A percentile compares a stretch with the other conserved stretches of the same genome.
phyloP scores from a whole-genome alignment of 2,113 vertebrate species.

The Progne subis region DNA sequence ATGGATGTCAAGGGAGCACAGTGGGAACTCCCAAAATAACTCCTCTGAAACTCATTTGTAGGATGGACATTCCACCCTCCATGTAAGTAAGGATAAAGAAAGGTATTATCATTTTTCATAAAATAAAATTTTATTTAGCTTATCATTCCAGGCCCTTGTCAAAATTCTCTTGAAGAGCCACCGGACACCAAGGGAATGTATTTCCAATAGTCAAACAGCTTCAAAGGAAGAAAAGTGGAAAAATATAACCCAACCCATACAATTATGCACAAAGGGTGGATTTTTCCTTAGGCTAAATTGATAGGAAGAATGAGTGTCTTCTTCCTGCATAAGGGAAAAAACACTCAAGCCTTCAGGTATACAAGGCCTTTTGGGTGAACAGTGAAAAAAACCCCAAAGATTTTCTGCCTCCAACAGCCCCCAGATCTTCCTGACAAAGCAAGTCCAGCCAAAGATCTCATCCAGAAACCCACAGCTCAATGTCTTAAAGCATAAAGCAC shows the following conservation, averaged over 20 bases:
- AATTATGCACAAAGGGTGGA: not conserved
- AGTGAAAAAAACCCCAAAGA: not conserved
- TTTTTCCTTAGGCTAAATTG: not conserved
- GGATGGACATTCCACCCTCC: not conserved
- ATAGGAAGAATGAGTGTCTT: not conserved
- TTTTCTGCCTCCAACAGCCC: not conserved
- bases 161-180: not conserved
- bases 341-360: not conserved
- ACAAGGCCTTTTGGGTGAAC: not conserved
- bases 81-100: not conserved
- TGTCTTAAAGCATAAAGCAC: not conserved
- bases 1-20: conserved; percentile 24
- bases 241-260: not conserved
- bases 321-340: not conserved
- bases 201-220: not conserved
- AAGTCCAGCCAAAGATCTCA: not conserved
- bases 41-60: not conserved
- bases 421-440: not conserved
- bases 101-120: not conserved
- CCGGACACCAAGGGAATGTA: not conserved
- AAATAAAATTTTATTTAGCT: not conserved
- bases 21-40: conserved; percentile 3
- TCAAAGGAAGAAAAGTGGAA: not conserved
- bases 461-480: not conserved
- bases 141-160: not conserved